Evolutionary conservation across 2,888 invertebrate genomes (phyloP).

Genomic region (Heliconius ethilla): DNA sequence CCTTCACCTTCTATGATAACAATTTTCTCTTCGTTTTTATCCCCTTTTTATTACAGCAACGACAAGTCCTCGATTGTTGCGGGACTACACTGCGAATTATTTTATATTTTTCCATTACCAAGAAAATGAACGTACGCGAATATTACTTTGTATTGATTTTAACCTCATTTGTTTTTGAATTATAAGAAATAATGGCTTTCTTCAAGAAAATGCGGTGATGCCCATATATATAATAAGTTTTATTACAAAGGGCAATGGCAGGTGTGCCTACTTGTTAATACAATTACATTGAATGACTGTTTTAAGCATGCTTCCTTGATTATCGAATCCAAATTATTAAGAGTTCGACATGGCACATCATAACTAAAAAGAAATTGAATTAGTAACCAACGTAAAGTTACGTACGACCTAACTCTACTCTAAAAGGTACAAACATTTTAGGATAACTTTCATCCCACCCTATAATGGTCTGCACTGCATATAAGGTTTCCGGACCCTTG

Average conservation of each 20-base stretch:
- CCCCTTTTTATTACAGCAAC: conserved; percentile 67
- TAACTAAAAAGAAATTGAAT: not conserved
- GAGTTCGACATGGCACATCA: too few relatives aligned
- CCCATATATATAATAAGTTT: too few relatives aligned
- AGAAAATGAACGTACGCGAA: conserved; percentile 50
- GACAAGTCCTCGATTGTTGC: conserved; percentile 60
- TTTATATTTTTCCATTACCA: conserved; percentile 53
- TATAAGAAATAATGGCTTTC: conserved; percentile 3
- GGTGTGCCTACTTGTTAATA: too few relatives aligned
- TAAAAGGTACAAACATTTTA: not conserved
- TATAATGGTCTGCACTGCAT: conserved; percentile 11
- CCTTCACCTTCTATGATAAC: conserved; percentile 73
- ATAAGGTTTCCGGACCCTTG: conserved; percentile 24
- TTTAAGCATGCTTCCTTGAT: too few relatives aligned
- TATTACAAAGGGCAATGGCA: too few relatives aligned
- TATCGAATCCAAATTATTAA: too few relatives aligned
- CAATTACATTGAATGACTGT: too few relatives aligned
- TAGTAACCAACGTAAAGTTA: not conserved
- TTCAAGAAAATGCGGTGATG: not conserved
- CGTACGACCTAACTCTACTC: not conserved
- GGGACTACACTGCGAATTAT: conserved; percentile 51
- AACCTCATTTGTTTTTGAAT: conserved; percentile 1
- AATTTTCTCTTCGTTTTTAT: conserved; percentile 73
- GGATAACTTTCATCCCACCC: not conserved
- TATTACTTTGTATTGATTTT: conserved; percentile 18